Evolutionary conservation across 2,113 vertebrate species (phyloP).

Genomic region (Nibea coibor): DNA sequence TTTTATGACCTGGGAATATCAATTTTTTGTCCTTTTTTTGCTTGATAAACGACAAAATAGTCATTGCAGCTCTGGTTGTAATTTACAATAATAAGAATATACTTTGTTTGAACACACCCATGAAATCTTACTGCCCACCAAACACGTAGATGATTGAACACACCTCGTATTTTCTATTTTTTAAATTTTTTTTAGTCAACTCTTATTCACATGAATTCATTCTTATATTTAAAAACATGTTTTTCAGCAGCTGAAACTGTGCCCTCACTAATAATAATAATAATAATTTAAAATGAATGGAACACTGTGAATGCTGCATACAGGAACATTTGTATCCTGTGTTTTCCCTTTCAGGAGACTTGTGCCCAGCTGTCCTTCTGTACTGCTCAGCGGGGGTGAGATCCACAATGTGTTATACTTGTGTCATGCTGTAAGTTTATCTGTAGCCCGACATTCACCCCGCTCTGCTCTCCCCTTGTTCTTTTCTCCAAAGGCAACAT

Average conservation of each 20-base stretch:
- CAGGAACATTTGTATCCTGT: not conserved
- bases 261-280: not conserved
- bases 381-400: not conserved
- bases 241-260: not conserved
- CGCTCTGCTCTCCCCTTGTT: not conserved
- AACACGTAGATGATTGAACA: not conserved
- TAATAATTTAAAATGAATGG: not conserved
- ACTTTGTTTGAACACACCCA: not conserved
- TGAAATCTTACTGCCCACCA: not conserved
- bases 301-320: not conserved
- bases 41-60: no score
- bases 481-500: conserved; percentile 53
- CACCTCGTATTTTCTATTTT: no score
- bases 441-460: conserved; percentile 29
- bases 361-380: conserved; percentile 20
- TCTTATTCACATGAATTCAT: not conserved
- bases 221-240: not conserved
- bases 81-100: not conserved
- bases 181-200: not conserved
- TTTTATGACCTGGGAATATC: not conserved
- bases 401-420: conserved; percentile 22
- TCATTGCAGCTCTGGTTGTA: not conserved
- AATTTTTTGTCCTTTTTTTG: no score
- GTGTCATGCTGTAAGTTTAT: conserved; percentile 18
- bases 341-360: conserved; percentile 24